A percentile compares a stretch with the other conserved stretches of the same genome.
phyloP scores from a whole-genome alignment of 2,113 vertebrate genomes.

The Illadopsis cleaveri region DNA sequence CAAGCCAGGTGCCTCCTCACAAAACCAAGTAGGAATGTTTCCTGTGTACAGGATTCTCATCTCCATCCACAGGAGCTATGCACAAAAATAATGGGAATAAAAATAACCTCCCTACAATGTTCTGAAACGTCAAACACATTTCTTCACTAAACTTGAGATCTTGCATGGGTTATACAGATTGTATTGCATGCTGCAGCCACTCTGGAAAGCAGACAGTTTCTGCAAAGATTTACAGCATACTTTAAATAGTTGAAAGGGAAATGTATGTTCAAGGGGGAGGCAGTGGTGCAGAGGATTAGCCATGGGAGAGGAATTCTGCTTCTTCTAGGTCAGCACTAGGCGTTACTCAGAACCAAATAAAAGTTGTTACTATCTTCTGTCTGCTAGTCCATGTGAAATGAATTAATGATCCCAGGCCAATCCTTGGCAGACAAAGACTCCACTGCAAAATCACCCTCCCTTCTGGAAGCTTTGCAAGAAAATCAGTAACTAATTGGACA shows the following conservation, averaged over 20 bases:
- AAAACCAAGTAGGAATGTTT: not conserved
- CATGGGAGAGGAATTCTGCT: not conserved
- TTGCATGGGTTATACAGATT: not conserved
- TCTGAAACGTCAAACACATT: not conserved
- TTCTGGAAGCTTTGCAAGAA: not conserved
- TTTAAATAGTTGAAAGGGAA: not conserved
- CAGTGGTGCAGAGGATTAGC: rapidly evolving
- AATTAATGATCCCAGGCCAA: not conserved
- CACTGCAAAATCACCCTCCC: not conserved
- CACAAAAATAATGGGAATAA: not conserved
- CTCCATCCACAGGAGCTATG: not conserved
- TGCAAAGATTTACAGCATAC: not conserved
- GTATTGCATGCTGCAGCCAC: not conserved
- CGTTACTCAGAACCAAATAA: not conserved
- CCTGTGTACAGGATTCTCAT: not conserved
- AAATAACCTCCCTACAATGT: not conserved
- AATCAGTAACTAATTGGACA: not conserved
- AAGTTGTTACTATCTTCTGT: not conserved
- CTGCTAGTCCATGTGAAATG: not conserved
- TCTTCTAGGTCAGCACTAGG: not conserved
- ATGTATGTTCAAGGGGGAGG: not conserved
- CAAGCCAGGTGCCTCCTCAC: not conserved
- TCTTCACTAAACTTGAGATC: not conserved
- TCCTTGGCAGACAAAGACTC: not conserved
- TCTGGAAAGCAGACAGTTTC: not conserved